These are phyloP conservation scores for Sepiola atlantica DNA, from an alignment of 2,888 invertebrate genomes.

Conservation along the genomic window DNA sequence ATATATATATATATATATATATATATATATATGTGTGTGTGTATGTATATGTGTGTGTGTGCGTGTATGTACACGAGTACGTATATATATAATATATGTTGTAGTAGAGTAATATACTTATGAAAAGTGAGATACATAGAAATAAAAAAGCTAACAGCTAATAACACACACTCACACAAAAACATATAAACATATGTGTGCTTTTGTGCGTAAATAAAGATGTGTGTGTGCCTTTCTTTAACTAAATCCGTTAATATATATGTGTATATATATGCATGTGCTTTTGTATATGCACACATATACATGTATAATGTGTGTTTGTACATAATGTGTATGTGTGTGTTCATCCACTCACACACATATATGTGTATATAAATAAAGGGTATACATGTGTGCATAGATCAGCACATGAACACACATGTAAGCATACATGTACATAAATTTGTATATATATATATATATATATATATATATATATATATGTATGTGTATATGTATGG, in stretches of 20 bases:
- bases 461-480: neutral
- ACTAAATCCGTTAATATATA: too few species aligned
- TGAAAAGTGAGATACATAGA: too few species aligned
- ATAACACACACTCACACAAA: too few species aligned
- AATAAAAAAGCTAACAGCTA: too few species aligned
- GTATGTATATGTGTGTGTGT: neutral
- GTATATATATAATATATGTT: neutral
- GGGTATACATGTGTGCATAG: neutral
- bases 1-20: neutral
- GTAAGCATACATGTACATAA: neutral
- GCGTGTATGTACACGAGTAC: neutral
- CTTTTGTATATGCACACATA: neutral
- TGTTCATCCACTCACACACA: neutral
- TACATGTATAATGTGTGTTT: neutral
- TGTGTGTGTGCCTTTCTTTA: too few species aligned
- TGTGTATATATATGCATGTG: too few species aligned
- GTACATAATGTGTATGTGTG: neutral
- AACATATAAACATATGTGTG: too few species aligned
- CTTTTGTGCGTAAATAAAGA: too few species aligned
- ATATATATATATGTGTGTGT: neutral
- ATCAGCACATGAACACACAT: neutral
- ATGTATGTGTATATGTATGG: neutral
- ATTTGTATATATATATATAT: neutral
- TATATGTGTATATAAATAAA: neutral
- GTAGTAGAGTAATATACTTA: too few species aligned